Evolutionary conservation across 2,113 vertebrate genomes (phyloP), one percentile per base, ranked within the genome.

Genomic region (Dascyllus trimaculatus): DNA sequence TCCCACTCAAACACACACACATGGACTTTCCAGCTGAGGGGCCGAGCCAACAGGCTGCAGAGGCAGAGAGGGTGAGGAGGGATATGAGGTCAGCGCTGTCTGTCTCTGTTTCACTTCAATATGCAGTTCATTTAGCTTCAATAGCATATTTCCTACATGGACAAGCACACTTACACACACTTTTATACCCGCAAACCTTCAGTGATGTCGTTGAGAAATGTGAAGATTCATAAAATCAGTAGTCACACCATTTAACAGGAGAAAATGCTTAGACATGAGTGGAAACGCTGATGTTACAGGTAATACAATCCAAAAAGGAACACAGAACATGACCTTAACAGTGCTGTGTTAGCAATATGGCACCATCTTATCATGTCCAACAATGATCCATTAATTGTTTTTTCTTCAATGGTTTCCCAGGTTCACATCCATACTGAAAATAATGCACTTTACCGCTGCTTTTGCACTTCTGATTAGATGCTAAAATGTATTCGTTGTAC

Each of bases 21-120:
- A 52, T 65, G 74, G 15, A 83, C 61, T 83, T 85, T 83, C 73
- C 70, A 80, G 61, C 73, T 45, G 54, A 61, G 46, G 46, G 8
- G 51, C 59, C 3, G 49, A 40, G 57, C 74, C 53, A 35, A 64
- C 35, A 18, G 70, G 56, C 64, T 60, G 64, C 59, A 65, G 69
- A 78, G 48, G 52, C 76, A 64, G 60, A 9, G 57, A 61, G 67
- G 65, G 48, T 60, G 40, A 52, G 66, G 35, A 71, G 62, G 11
- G 43, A 43, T 38, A 58, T 80, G 66, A 66, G 48, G 65, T 71
- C 64, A 75, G 40, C n/a, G 38, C 70, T 62, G 8, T 76, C 24
- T 5, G 22, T 81, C 56, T 68, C 7, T 0, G 6, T 64, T 69
- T 52, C 17, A 52, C 49, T 53, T 64, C 15, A 75, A 60, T 48